These are phyloP conservation scores for Lordiphosa clarofinis DNA, from an alignment of 1,140 invertebrate species.

Conservation along the genomic window DNA sequence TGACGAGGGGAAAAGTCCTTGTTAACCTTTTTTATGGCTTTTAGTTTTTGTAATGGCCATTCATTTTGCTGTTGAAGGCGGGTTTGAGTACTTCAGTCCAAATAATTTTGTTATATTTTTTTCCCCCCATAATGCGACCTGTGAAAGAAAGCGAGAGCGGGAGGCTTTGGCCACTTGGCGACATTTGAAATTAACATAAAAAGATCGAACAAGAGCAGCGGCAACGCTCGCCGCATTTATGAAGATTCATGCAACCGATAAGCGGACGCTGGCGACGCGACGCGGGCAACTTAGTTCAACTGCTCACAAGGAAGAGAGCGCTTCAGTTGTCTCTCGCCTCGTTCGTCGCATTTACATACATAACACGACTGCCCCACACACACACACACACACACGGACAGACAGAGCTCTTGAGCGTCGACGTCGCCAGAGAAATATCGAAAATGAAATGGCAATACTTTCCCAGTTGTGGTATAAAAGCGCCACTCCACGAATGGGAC, in stretches of 20 bases:
- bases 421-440: slow-evolving; percentile 58
- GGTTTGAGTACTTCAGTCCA: neutral
- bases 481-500: slow-evolving; percentile 72
- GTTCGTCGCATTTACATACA: slow-evolving; percentile 58
- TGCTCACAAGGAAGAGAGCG: slow-evolving; percentile 44
- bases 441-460: slow-evolving; percentile 79
- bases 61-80: no score
- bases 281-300: slow-evolving; percentile 10
- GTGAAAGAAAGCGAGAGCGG: slow-evolving; percentile 70
- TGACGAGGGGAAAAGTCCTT: no score
- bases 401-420: slow-evolving; percentile 11
- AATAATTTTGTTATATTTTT: slow-evolving; percentile 12
- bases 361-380: slow-evolving; percentile 51
- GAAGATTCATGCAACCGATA: slow-evolving; percentile 42
- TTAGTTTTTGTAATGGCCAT: neutral
- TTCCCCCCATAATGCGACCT: slow-evolving; percentile 21
- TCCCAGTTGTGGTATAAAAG: slow-evolving; percentile 78
- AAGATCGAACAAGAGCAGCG: slow-evolving; percentile 29
- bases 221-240: slow-evolving; percentile 21
- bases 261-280: slow-evolving; percentile 11
- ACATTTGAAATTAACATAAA: slow-evolving; percentile 50
- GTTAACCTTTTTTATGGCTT: neutral
- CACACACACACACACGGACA: slow-evolving; percentile 13
- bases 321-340: slow-evolving; percentile 14
- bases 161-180: slow-evolving; percentile 33